A percentile compares a stretch with the other conserved stretches of the same genome.
These are phyloP conservation scores for Agonum fuliginosum DNA, from an alignment of 2,888 invertebrate genomes.

Conservation along the genomic window DNA sequence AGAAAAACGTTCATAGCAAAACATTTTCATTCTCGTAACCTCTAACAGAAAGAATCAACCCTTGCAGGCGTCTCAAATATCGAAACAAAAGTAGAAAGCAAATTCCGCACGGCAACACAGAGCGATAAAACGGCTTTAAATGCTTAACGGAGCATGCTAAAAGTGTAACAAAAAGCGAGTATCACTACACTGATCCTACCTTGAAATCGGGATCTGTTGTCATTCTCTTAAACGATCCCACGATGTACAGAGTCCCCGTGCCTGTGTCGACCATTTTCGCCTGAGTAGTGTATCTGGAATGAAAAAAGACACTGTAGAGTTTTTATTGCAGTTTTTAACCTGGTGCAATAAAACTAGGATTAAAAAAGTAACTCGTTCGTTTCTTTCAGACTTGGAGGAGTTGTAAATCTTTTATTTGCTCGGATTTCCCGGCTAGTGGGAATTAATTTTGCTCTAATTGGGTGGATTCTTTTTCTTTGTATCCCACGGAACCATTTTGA, in stretches of 20 bases:
- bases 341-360: conserved; percentile 48
- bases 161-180: conserved; percentile 17
- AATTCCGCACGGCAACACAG: neutral
- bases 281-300: conserved; percentile 81
- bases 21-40: neutral
- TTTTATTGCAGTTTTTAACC: conserved; percentile 31
- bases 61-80: neutral
- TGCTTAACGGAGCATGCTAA: conserved; percentile 47
- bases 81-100: neutral
- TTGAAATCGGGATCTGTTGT: conserved; percentile 85
- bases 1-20: too few species aligned
- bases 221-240: conserved; percentile 85
- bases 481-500: neutral
- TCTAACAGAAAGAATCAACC: neutral
- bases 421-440: conserved; percentile 18
- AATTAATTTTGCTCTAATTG: conserved; percentile 39
- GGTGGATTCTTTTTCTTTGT: conserved; percentile 1
- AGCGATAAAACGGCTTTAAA: conserved; percentile 26
- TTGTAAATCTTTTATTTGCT: conserved; percentile 45
- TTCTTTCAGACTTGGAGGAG: neutral
- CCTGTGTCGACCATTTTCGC: conserved; percentile 88
- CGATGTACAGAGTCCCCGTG: conserved; percentile 85
- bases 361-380: conserved; percentile 46
- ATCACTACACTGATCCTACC: conserved; percentile 73
- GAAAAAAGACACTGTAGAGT: conserved; percentile 62